Base-by-base conservation (phyloP, 2,888 invertebrate species). In the Perithous albicinctus region DNA sequence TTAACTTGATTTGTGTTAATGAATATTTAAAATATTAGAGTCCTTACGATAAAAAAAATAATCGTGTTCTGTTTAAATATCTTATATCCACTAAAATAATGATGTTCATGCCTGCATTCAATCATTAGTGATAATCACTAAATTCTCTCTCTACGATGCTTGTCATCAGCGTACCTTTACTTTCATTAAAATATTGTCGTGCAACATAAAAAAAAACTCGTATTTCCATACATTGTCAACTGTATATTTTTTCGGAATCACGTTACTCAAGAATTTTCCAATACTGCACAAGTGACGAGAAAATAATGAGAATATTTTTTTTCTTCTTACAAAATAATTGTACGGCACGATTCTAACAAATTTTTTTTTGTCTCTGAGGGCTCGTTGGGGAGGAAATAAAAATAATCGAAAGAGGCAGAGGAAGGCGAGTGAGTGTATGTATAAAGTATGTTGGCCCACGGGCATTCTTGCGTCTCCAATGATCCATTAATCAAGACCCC, bases 401-500 rank as follows among this genome's bases (percentile, higher is more conserved):
- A 75, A 82, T 78, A 82, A 82, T 78, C 63, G 81, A 81, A 69
- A 56, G 69, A 75, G 70, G 77, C 72, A 69, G 38, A 41, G 61
- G 26, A 43, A 67, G 73, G 35, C 29, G 35, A 35, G 64, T 54
- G 41, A 32, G 51, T 51, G 56, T 54, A 59, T 48, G 64, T 46
- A 48, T 8, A 43, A 20, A 18, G 20, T 32, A 23, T 64, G 66
- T 43, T 78, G 70, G 78, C 78, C 76, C 54, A 67, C 67, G 79
- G 72, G 82, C 82, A 82, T 82, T 82, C 79, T 79, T 73, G 66
- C 61, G 72, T 73, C 61, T 79, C 72, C 72, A 79, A 86, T 87
- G 87, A 87, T 89, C 90, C 91, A 91, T 91, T 91, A 91, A 91
- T 91, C 91, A 91, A 91, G 86, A 87, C 85, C 88, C 86, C 85